Conservation (phyloP, 1,140 invertebrate species). For the Conus ventricosus region DNA sequence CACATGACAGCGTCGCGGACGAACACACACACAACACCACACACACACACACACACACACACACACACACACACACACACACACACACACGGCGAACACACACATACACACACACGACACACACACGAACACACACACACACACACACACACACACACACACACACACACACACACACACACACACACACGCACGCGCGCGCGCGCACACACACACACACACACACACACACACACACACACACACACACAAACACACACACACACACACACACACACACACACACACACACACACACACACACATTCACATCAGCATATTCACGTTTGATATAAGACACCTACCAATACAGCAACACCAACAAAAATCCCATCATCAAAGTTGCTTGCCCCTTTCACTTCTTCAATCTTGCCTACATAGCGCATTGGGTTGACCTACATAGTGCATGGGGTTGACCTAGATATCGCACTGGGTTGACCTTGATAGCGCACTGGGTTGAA, state of each 20-base stretch:
- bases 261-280: constrained; percentile 8
- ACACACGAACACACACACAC: background rate
- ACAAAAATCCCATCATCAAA: too few species aligned
- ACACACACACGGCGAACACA: background rate
- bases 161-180: background rate
- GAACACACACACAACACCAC: too few species aligned
- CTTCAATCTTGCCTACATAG: too few species aligned
- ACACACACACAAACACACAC: background rate
- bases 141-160: background rate
- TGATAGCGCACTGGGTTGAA: too few species aligned
- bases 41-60: too few species aligned
- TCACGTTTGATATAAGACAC: too few species aligned
- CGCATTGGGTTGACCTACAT: too few species aligned
- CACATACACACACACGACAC: constrained; percentile 7
- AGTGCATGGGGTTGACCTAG: too few species aligned
- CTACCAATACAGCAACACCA: too few species aligned
- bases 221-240: background rate
- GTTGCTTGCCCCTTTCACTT: too few species aligned
- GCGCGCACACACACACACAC: background rate
- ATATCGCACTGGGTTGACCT: too few species aligned
- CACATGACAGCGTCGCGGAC: too few species aligned
- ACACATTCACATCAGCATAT: background rate
- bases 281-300: constrained; percentile 1
- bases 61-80: constrained; percentile 22
- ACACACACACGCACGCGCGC: background rate